Percentiles rank a stretch among this genome's conserved stretches.
phyloP scores from a whole-genome alignment of 2,888 invertebrate species.

The Phyllotreta cruciferae region DNA sequence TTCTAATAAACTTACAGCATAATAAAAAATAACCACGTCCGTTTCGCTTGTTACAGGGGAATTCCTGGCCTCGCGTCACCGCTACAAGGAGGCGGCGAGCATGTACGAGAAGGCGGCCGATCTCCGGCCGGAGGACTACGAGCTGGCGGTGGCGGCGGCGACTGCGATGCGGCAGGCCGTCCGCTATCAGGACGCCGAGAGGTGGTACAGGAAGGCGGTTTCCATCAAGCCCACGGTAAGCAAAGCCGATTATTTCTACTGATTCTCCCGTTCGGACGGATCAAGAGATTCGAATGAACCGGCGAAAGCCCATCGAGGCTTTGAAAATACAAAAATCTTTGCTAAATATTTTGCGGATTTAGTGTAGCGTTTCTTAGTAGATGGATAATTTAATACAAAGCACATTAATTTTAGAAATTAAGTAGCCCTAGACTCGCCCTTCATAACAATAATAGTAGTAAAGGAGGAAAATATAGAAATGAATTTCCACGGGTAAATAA shows the following conservation, averaged over 20 bases:
- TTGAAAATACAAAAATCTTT: background rate
- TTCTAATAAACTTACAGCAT: too few relatives aligned
- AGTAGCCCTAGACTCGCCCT: too few relatives aligned
- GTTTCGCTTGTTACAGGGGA: conserved; percentile 70
- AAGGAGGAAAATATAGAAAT: background rate
- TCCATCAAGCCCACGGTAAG: conserved; percentile 60
- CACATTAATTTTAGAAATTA: too few relatives aligned
- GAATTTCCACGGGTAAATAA: background rate
- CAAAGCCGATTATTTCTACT: conserved; percentile 21
- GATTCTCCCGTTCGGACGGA: conserved; percentile 16
- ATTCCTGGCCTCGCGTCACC: conserved; percentile 81
- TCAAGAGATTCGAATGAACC: conserved; percentile 1
- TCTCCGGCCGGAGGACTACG: conserved; percentile 80
- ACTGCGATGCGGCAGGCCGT: conserved; percentile 85
- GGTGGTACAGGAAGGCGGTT: conserved; percentile 80
- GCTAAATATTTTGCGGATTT: too few relatives aligned
- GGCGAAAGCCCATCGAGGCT: background rate
- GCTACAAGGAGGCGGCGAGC: conserved; percentile 82
- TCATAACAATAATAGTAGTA: too few relatives aligned
- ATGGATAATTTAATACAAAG: too few relatives aligned
- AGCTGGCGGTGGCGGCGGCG: conserved; percentile 86
- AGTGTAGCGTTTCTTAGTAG: too few relatives aligned
- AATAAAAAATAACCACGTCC: background rate
- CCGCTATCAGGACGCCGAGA: conserved; percentile 82
- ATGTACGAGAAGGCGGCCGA: conserved; percentile 82